Percentiles rank a stretch among this genome's conserved stretches.
Evolutionary conservation across 2,797 vertebrate species (phyloP).

Genomic region (Sphaeramia orbicularis): DNA sequence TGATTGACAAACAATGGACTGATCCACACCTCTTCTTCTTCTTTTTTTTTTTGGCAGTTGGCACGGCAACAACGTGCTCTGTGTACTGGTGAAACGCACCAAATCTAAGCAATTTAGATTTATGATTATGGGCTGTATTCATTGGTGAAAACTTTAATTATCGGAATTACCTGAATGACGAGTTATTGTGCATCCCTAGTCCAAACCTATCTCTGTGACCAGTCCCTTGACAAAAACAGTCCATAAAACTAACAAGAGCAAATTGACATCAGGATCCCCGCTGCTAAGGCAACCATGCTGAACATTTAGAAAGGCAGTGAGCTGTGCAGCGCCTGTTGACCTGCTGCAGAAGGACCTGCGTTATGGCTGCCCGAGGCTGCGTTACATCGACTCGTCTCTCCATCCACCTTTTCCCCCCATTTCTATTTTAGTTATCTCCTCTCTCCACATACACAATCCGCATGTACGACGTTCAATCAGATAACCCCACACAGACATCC

Average conservation of each 20-base stretch:
- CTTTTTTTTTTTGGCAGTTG: too few relatives aligned
- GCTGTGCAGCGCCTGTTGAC: constrained; percentile 35
- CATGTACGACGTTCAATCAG: constrained; percentile 34
- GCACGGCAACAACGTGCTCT: too few relatives aligned
- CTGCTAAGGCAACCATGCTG: background rate
- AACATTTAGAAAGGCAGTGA: constrained; percentile 30
- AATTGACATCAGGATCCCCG: background rate
- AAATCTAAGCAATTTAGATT: too few relatives aligned
- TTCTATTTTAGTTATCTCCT: constrained; percentile 13
- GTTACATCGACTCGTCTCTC: constrained; percentile 39
- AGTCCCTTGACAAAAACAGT: background rate
- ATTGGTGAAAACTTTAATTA: too few relatives aligned
- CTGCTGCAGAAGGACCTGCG: constrained; percentile 40
- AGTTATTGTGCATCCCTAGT: too few relatives aligned
- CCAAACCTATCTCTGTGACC: background rate
- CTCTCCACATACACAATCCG: constrained; percentile 18
- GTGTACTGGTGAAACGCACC: too few relatives aligned
- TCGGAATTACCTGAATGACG: too few relatives aligned
- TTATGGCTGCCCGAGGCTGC: constrained; percentile 51
- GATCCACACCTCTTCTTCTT: too few relatives aligned
- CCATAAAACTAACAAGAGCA: background rate
- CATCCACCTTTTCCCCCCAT: constrained; percentile 19
- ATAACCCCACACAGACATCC: constrained; percentile 36
- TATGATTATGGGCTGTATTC: too few relatives aligned
- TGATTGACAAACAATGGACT: too few relatives aligned